Base-by-base conservation (phyloP, 2,888 invertebrate genomes). In the Drosophila lutescens region DNA sequence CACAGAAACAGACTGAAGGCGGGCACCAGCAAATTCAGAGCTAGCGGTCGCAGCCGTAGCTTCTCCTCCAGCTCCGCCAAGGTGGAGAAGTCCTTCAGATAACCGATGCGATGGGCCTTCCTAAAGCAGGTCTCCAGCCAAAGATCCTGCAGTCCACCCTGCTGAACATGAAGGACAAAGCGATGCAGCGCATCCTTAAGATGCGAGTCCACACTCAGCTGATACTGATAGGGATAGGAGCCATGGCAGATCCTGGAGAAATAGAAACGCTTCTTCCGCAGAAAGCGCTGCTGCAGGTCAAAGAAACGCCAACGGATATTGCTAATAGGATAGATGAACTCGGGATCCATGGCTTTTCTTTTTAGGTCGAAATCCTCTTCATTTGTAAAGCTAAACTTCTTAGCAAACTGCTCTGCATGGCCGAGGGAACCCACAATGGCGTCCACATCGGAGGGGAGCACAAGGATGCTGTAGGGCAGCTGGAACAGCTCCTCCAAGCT, bases 131-230 rank as follows among this genome's bases (percentile, higher is more conserved):
- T 30, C 0, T 40, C 41, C 0, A 41, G 38, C 88, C 88, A 83
- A 4, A 63, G 44, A 0, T 56, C 12, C 2, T 8, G 43, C 5
- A 85, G 38, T 0, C 87, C 87, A 4, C 74, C 67, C 69, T 85
- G 82, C 1, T 76, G 53, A 0, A 62, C 68, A 7, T 50, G 41
- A 23, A 85, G 57, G 32, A 74, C 67, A 50, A 81, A 79, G 3
- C 10, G 30, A 46, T 86, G 82, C 47, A 85, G 58, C 0, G 71
- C 74, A 3, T 70, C 36, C 73, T 71, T 74, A 13, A 89, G 84
- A 30, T 90, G 89, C 4, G 90, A 90, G 41, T 87, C 90, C 9
- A 73, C 54, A 6, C 73, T 72, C 43, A 89, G 36, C 51, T 85
- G 87, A 34, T 77, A 88, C 55, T 89, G 89, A 50, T 57, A 40